These are phyloP conservation scores for Avahi laniger DNA, from an alignment of 2,797 vertebrate genomes.

Conservation along the genomic window DNA sequence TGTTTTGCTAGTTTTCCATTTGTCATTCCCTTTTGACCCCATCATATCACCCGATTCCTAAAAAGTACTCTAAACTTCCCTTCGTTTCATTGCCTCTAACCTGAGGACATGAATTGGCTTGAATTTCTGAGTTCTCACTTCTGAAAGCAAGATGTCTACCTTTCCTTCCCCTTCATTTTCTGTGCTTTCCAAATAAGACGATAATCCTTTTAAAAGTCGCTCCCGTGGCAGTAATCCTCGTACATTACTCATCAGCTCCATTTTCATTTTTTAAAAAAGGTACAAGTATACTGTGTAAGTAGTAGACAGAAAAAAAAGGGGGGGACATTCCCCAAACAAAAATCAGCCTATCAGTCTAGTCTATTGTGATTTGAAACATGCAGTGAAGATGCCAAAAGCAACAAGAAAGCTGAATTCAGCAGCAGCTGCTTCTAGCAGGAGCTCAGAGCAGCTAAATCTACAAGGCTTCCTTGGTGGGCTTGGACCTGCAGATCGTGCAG, in stretches of 20 bases:
- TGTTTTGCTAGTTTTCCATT: background rate
- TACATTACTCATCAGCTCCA: background rate
- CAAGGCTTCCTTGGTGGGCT: no score
- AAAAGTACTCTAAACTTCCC: background rate
- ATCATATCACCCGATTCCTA: background rate
- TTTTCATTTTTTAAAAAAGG: background rate
- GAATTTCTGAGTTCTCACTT: background rate
- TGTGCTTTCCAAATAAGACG: background rate
- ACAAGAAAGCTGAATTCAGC: background rate
- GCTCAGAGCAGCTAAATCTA: background rate
- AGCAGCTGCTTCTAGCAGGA: background rate
- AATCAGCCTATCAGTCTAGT: background rate
- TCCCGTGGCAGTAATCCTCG: background rate
- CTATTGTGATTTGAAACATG: background rate
- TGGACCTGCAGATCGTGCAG: rapidly evolving
- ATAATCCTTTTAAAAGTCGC: background rate
- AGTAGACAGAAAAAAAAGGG: background rate
- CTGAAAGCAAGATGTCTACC: background rate
- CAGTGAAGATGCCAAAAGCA: background rate
- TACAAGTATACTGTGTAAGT: background rate
- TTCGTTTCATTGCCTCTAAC: background rate
- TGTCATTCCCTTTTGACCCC: background rate
- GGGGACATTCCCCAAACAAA: background rate
- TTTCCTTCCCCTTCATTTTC: background rate
- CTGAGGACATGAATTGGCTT: background rate